A percentile compares a stretch with the other conserved stretches of the same genome.
These are phyloP conservation scores for Marisa cornuarietis DNA, from an alignment of 1,140 invertebrate species.

Conservation along the genomic window DNA sequence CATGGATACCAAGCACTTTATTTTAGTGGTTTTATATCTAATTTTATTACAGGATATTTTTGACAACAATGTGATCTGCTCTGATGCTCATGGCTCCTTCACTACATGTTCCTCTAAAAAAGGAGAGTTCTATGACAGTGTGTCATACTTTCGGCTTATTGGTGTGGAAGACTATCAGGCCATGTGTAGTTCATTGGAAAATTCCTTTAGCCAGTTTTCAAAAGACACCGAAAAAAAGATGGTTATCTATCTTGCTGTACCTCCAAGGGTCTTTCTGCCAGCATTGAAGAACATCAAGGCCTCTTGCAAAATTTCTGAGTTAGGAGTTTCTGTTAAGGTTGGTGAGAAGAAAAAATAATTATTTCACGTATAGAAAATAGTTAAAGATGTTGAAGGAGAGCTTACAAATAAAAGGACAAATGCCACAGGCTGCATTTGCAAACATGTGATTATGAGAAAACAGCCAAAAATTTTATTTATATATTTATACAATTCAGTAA, in stretches of 20 bases:
- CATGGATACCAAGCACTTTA: no score
- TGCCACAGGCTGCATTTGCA: not conserved
- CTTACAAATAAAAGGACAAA: not conserved
- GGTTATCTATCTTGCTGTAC: conserved; percentile 61
- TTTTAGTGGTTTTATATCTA: no score
- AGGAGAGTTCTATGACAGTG: conserved; percentile 37
- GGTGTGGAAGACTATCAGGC: conserved; percentile 19
- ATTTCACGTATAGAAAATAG: not conserved
- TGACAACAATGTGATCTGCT: conserved; percentile 17
- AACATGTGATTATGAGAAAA: not conserved
- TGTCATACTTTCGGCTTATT: conserved; percentile 36
- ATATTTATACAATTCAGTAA: no score
- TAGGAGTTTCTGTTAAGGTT: conserved; percentile 41
- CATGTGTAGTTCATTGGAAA: conserved; percentile 11
- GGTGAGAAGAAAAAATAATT: not conserved
- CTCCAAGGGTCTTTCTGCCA: conserved; percentile 52
- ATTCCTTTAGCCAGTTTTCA: not conserved
- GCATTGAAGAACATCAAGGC: conserved; percentile 46
- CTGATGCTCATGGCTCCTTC: conserved; percentile 6
- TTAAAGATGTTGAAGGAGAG: not conserved
- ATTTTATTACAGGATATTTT: conserved; percentile 16
- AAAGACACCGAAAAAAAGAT: conserved; percentile 29
- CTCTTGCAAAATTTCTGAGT: conserved; percentile 40
- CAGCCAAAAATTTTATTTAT: no score
- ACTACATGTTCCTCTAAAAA: conserved; percentile 33